phyloP scores from a whole-genome alignment of 2,797 vertebrate species.

The Myotis pilosus region DNA sequence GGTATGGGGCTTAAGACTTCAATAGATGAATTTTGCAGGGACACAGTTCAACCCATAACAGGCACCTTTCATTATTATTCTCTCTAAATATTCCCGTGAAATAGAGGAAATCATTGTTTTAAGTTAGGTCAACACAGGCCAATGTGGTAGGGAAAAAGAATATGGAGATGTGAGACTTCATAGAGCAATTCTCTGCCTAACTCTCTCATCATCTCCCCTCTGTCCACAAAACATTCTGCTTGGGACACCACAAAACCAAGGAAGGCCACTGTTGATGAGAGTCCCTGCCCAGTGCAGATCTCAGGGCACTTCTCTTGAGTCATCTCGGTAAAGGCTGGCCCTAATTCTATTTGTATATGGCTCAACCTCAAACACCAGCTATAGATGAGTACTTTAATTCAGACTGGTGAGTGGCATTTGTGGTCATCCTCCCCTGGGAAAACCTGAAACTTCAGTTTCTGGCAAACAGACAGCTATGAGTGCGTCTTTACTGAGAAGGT shows the following conservation, averaged over 20 bases:
- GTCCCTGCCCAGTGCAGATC: background rate
- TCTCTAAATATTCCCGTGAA: background rate
- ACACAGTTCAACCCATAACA: background rate
- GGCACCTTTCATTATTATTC: background rate
- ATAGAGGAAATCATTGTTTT: background rate
- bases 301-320: constrained; percentile 51
- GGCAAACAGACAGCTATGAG: constrained; percentile 46
- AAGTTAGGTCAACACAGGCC: background rate
- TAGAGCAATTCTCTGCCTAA: background rate
- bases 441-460: constrained; percentile 57
- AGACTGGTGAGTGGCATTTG: constrained; percentile 63
- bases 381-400: constrained; percentile 70
- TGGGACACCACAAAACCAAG: constrained; percentile 63
- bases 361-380: constrained; percentile 74
- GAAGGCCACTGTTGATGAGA: constrained; percentile 8
- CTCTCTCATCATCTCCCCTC: constrained; percentile 5
- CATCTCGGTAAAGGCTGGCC: constrained; percentile 66
- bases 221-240: constrained; percentile 47
- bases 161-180: background rate
- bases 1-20: background rate
- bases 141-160: background rate
- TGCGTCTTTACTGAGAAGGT: constrained; percentile 58
- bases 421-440: constrained; percentile 56
- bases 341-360: constrained; percentile 71
- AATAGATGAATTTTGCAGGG: background rate